phyloP scores from a whole-genome alignment of 2,888 invertebrate species.

The Drosophila melanosoma region DNA sequence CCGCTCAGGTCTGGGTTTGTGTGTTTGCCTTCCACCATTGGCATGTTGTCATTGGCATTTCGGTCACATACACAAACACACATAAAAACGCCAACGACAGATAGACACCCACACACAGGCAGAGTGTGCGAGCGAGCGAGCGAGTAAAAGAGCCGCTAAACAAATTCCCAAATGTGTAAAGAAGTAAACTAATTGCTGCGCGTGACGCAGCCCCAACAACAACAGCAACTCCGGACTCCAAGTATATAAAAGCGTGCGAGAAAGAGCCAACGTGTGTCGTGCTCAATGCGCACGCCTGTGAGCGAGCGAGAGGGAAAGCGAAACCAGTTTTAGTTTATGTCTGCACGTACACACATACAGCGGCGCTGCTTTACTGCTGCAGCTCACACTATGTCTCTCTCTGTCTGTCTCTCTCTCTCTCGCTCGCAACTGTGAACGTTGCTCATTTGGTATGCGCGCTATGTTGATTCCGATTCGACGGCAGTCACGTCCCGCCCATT shows the following conservation, averaged over 20 bases:
- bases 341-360: conserved; percentile 58
- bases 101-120: conserved; percentile 32
- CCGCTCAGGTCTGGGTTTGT: conserved; percentile 26
- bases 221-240: conserved; percentile 53
- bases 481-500: conserved; percentile 86
- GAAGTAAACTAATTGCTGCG: conserved; percentile 83
- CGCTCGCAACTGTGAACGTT: conserved; percentile 28
- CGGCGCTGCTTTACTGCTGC: conserved; percentile 44
- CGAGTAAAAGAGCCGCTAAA: conserved; percentile 53
- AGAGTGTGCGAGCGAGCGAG: conserved; percentile 48
- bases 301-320: conserved; percentile 54
- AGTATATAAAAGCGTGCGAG: conserved; percentile 63
- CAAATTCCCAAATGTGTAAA: conserved; percentile 82
- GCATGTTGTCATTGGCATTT: conserved; percentile 83
- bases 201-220: conserved; percentile 80
- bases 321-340: conserved; percentile 75
- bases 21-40: conserved; percentile 64
- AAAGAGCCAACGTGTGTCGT: conserved; percentile 37
- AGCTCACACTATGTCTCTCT: conserved; percentile 16
- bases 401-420: conserved; percentile 41
- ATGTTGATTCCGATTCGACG: conserved; percentile 84
- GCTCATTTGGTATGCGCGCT: conserved; percentile 84
- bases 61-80: conserved; percentile 84
- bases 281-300: conserved; percentile 9
- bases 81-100: conserved; percentile 71